Percentiles rank a stretch among this genome's conserved stretches.
Evolutionary conservation across 1,140 invertebrate species (phyloP).

Genomic region (Caenorhabditis latens): DNA sequence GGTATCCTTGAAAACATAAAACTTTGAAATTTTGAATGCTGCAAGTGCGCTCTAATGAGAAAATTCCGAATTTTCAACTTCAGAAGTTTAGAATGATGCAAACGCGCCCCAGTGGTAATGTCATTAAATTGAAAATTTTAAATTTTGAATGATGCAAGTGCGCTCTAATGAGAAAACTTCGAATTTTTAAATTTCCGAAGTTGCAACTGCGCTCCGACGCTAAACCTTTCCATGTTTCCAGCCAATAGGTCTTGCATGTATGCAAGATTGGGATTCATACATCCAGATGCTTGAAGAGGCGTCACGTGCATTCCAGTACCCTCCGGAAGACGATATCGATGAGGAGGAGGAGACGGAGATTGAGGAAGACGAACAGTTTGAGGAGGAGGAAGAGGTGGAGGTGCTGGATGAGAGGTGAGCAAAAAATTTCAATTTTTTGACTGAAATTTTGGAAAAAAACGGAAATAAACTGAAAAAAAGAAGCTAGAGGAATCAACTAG

Average conservation of each 20-base stretch:
- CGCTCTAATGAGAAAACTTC: neutral
- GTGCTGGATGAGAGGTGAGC: constrained; percentile 65
- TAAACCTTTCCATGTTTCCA: constrained; percentile 60
- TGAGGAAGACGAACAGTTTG: constrained; percentile 20
- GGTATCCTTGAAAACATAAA: too few relatives aligned
- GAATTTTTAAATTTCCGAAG: neutral
- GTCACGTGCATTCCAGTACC: constrained; percentile 25
- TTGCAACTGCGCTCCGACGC: neutral
- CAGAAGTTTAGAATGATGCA: too few relatives aligned
- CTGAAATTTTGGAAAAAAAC: neutral
- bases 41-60: too few relatives aligned
- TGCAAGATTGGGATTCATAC: constrained; percentile 75
- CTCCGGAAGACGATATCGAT: constrained; percentile 33
- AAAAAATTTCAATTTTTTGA: too few relatives aligned
- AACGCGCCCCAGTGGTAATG: too few relatives aligned
- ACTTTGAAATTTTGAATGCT: too few relatives aligned
- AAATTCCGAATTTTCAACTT: too few relatives aligned
- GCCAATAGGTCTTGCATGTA: constrained; percentile 73
- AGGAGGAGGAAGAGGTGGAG: constrained; percentile 58
- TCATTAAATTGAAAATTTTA: neutral
- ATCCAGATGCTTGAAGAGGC: constrained; percentile 72
- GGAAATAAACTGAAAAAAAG: too few relatives aligned
- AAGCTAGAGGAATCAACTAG: too few relatives aligned
- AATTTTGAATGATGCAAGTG: neutral
- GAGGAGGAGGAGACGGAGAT: constrained; percentile 9